These are phyloP conservation scores for Sinelater perroti DNA, from an alignment of 2,888 invertebrate species.

Conservation along the genomic window DNA sequence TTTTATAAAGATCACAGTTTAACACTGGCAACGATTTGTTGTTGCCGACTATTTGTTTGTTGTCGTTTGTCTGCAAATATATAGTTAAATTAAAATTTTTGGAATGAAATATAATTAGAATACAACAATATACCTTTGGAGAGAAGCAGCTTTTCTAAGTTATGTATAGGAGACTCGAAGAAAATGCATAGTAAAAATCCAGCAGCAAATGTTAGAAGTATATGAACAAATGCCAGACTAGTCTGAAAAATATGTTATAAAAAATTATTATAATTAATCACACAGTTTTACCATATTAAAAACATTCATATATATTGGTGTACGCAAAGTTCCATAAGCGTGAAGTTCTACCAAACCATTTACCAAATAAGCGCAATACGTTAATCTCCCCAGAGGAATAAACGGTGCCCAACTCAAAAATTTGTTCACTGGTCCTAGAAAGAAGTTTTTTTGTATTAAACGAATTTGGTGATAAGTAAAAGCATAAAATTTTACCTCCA, in stretches of 20 bases:
- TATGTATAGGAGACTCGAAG: conserved; percentile 78
- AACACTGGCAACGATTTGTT: neutral
- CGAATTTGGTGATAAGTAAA: conserved; percentile 1
- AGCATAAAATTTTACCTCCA: conserved; percentile 61
- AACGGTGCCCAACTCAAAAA: conserved; percentile 70
- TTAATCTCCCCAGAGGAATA: conserved; percentile 72
- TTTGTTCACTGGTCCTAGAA: conserved; percentile 64
- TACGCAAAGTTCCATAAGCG: conserved; percentile 68
- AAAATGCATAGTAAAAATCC: conserved; percentile 71
- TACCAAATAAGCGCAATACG: conserved; percentile 77
- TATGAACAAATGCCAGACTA: conserved; percentile 66
- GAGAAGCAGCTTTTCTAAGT: conserved; percentile 73
- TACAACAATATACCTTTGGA: conserved; percentile 58
- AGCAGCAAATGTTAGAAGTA: conserved; percentile 68
- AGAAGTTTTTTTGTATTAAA: neutral
- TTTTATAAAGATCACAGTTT: conserved; percentile 17
- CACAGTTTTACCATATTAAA: conserved; percentile 66
- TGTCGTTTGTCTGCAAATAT: neutral
- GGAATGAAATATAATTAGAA: too few relatives aligned
- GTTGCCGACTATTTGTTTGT: neutral
- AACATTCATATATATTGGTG: conserved; percentile 69
- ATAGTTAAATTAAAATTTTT: too few relatives aligned
- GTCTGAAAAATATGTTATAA: conserved; percentile 62
- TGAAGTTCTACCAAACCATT: conserved; percentile 77
- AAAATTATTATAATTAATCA: conserved; percentile 3